phyloP scores from a whole-genome alignment of 2,797 vertebrate genomes.

The Botia kubotai region DNA sequence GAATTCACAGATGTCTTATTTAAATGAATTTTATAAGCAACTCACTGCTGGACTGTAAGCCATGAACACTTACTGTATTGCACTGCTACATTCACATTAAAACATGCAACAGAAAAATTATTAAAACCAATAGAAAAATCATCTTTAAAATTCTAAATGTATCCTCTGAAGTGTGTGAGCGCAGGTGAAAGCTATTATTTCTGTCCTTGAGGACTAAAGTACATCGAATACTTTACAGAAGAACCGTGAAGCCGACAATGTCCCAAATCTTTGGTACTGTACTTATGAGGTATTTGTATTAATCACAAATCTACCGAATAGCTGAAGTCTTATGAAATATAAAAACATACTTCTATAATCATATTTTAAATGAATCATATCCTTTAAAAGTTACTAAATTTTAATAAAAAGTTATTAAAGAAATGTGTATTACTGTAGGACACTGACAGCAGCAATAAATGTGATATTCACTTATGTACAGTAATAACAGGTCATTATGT shows the following conservation, averaged over 20 bases:
- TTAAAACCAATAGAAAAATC: background rate
- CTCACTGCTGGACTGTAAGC: background rate
- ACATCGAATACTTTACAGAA: background rate
- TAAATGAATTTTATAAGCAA: background rate
- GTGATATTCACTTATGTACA: too few species aligned
- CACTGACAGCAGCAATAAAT: too few species aligned
- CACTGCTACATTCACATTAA: background rate
- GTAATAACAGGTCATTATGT: background rate
- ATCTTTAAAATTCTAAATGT: background rate
- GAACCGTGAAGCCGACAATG: background rate
- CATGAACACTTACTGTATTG: background rate
- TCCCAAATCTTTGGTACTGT: background rate
- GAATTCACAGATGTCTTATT: too few species aligned
- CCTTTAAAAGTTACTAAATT: too few species aligned
- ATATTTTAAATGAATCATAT: too few species aligned
- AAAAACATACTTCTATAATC: background rate
- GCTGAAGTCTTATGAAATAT: conserved; percentile 12
- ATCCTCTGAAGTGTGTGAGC: background rate
- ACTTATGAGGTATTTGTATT: conserved; percentile 1
- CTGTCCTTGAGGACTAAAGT: background rate
- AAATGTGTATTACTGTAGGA: too few species aligned
- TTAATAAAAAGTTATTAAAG: too few species aligned
- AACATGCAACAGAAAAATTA: background rate
- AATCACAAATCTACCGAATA: conserved; percentile 18
- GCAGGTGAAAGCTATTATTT: background rate